These are phyloP conservation scores for Sapayoa aenigma DNA, from an alignment of 2,113 vertebrate genomes.

Conservation along the genomic window DNA sequence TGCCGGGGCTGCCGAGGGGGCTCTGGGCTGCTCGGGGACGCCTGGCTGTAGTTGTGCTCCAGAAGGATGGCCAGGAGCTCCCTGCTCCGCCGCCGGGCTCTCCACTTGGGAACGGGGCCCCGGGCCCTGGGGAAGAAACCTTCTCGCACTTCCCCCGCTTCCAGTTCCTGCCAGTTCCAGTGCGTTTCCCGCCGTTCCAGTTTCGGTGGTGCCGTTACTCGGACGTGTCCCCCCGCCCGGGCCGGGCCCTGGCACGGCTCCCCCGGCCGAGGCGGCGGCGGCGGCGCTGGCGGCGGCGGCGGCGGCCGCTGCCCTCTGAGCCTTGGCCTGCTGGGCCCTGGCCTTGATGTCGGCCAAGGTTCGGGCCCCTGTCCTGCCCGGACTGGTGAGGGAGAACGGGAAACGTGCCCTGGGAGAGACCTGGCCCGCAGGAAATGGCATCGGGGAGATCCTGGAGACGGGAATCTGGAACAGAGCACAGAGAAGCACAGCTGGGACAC, in stretches of 20 bases:
- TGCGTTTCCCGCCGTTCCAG: conserved; percentile 4
- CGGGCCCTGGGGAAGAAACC: conserved; percentile 68
- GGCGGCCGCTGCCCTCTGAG: conserved; percentile 85
- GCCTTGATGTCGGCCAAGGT: conserved; percentile 98
- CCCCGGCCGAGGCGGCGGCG: too few species aligned
- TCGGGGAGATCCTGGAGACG: conserved; percentile 83
- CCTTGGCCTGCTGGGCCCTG: conserved; percentile 90
- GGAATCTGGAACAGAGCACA: conserved; percentile 82
- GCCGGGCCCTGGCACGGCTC: too few species aligned
- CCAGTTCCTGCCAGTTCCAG: conserved; percentile 78
- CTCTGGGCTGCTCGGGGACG: conserved; percentile 22
- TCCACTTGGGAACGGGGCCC: conserved; percentile 16
- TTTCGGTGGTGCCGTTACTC: background rate
- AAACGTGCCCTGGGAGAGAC: conserved; percentile 85
- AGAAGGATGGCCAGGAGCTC: conserved; percentile 54
- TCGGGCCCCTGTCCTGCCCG: conserved; percentile 88
- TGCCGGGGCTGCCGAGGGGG: background rate
- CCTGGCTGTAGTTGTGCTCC: conserved; percentile 81
- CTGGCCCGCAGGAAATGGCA: conserved; percentile 82
- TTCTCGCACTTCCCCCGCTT: conserved; percentile 77
- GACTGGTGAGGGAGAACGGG: conserved; percentile 78
- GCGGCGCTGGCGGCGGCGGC: conserved; percentile 72
- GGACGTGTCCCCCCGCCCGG: too few species aligned
- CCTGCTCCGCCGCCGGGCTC: conserved; percentile 28
- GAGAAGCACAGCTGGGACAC: background rate